These are phyloP conservation scores for Xenentodon cancila DNA, from an alignment of 2,797 vertebrate genomes.

Conservation along the genomic window DNA sequence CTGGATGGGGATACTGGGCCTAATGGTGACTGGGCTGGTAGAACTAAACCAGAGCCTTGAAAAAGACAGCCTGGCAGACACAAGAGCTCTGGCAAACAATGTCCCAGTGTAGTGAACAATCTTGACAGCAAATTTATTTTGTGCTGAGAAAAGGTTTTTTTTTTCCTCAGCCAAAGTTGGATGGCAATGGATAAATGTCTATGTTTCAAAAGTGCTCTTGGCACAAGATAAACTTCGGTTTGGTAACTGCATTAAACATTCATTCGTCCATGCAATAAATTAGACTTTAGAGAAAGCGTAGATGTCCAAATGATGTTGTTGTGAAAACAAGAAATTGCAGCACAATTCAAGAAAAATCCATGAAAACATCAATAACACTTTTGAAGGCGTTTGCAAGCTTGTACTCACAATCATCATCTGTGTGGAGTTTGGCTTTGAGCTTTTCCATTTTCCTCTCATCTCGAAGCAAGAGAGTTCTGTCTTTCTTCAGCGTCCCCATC, in stretches of 20 bases:
- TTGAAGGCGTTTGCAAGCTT: background rate
- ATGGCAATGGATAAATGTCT: slow-evolving; percentile 30
- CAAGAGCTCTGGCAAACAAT: slow-evolving; percentile 16
- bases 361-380: slow-evolving; percentile 18
- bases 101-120: slow-evolving; percentile 10
- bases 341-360: slow-evolving; percentile 1
- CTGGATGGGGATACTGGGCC: background rate
- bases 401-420: slow-evolving; percentile 95
- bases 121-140: slow-evolving; percentile 19
- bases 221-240: slow-evolving; percentile 27
- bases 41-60: slow-evolving; percentile 18
- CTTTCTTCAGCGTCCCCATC: slow-evolving; percentile 93
- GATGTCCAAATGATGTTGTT: slow-evolving; percentile 21
- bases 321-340: slow-evolving; percentile 17
- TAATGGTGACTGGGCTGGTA: background rate
- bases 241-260: slow-evolving; percentile 47
- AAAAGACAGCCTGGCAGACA: background rate
- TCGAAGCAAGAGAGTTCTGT: slow-evolving; percentile 89
- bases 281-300: slow-evolving; percentile 30
- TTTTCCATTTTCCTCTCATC: slow-evolving; percentile 99
- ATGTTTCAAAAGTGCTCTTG: slow-evolving; percentile 5
- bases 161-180: slow-evolving; percentile 16
- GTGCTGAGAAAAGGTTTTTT: slow-evolving; percentile 18
- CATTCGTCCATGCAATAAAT: slow-evolving; percentile 40
- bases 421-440: slow-evolving; percentile 97